These are phyloP conservation scores for Bombus difficillimus DNA, from an alignment of 1,140 invertebrate genomes.

Conservation along the genomic window DNA sequence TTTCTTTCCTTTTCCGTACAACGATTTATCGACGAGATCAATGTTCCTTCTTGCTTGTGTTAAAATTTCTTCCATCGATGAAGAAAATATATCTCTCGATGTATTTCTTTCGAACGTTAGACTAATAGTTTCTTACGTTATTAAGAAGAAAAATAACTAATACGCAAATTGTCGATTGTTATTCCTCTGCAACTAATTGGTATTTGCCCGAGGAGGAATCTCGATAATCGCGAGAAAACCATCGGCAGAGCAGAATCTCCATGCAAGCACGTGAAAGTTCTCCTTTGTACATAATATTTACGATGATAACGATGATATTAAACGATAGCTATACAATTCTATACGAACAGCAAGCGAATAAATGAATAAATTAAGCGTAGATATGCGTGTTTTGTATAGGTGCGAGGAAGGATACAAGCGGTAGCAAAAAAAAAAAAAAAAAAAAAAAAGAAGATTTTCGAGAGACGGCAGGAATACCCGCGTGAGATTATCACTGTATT, in stretches of 20 bases:
- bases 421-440: neutral
- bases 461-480: neutral
- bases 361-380: slow-evolving; percentile 21
- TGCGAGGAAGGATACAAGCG: slow-evolving; percentile 18
- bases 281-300: slow-evolving; percentile 44
- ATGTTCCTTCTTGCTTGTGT: neutral
- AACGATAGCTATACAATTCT: slow-evolving; percentile 24
- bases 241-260: neutral
- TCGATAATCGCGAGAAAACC: neutral
- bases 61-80: too few relatives aligned
- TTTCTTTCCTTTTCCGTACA: too few relatives aligned
- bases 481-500: slow-evolving; percentile 51
- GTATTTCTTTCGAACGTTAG: too few relatives aligned
- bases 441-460: too few relatives aligned
- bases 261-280: slow-evolving; percentile 30
- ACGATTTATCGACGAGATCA: neutral
- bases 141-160: neutral
- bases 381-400: slow-evolving; percentile 52
- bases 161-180: neutral
- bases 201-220: neutral
- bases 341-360: slow-evolving; percentile 6
- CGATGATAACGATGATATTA: slow-evolving; percentile 36
- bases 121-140: neutral
- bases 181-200: slow-evolving; percentile 15
- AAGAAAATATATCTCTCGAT: too few relatives aligned